Evolutionary conservation across 2,888 invertebrate genomes (phyloP), one percentile per base, ranked within the genome.

Genomic region (Seladonia tumulorum): DNA sequence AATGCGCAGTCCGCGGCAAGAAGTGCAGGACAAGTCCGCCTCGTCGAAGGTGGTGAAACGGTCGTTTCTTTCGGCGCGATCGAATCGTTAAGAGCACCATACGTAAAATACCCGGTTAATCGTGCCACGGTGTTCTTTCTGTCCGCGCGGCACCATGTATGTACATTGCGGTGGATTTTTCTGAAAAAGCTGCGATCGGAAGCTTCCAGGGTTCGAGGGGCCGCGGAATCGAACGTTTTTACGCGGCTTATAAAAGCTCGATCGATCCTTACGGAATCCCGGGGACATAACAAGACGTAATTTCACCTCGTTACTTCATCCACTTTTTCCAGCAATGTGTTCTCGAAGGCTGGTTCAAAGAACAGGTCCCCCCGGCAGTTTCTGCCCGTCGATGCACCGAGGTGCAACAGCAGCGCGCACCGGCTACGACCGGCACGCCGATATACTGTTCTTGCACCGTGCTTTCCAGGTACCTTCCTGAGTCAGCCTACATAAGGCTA

Each of bases 401-500:
- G 71, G 78, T 75, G 87, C 82, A 78, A 63, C 85, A n/a, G 76
- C 47, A 78, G 57, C 82, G 76, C 35, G 70, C 81, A 70, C 63
- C 68, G 63, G 18, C 87, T 57, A 75, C 78, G 85, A 77, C 83
- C 76, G 87, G 87, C 89, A 87, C 85, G 88, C 81, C 81, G 87
- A n/a, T 83, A 74, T 80, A 82, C 88, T 82, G 86, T 94, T 94
- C 91, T 93, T 93, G 83, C 88, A 60, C 79, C 74, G 85, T 85
- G 82, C 90, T 91, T 94, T 93, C 93, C 93, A 89, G 91, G 93
- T 93, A 94, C 89, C 90, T 88, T 90, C 92, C 91, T 91, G 89
- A 92, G 89, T 93, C 93, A 92, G 92, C 89, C 94, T 94, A 91
- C 94, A 93, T 94, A 94, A 94, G 94, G 94, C 90, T 89, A 90